Percentiles rank a stretch among this genome's conserved stretches.
Evolutionary conservation across 2,888 invertebrate species (phyloP).

Genomic region (Meandrusa payeni): DNA sequence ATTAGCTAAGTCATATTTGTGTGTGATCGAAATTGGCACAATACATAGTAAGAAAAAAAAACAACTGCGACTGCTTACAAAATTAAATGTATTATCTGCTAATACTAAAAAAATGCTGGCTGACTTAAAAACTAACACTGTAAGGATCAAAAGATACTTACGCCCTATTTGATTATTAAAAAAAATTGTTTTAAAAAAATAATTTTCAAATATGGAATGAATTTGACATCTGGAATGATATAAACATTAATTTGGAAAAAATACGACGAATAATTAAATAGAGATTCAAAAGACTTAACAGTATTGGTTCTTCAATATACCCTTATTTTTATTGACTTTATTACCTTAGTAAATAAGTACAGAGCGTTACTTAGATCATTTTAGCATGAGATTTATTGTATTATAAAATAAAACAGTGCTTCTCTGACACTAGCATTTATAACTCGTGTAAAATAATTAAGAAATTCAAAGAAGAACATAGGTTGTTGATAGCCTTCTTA

Average conservation of each 20-base stretch:
- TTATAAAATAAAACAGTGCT: too few species aligned
- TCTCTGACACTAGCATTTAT: too few species aligned
- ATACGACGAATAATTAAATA: constrained; percentile 23
- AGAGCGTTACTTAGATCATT: too few species aligned
- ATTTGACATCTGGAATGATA: constrained; percentile 45
- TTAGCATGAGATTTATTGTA: too few species aligned
- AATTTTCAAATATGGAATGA: constrained; percentile 52
- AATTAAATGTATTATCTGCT: constrained; percentile 14
- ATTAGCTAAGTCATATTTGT: constrained; percentile 27
- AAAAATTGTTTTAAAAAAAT: constrained; percentile 38
- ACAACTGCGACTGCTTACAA: constrained; percentile 4
- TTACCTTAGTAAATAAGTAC: constrained; percentile 27
- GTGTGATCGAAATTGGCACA: constrained; percentile 46
- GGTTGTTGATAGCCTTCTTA: too few species aligned
- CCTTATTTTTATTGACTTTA: constrained; percentile 24
- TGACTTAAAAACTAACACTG: constrained; percentile 26
- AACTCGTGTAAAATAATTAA: too few species aligned
- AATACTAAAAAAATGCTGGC: constrained; percentile 28
- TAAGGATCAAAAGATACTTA: constrained; percentile 31
- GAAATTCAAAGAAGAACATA: too few species aligned
- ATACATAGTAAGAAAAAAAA: constrained; percentile 22
- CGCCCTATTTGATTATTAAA: constrained; percentile 30
- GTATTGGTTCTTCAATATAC: constrained; percentile 25
- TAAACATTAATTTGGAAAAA: constrained; percentile 29
- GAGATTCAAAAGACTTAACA: constrained; percentile 34